phyloP scores from a whole-genome alignment of 1,140 invertebrate species.

The Gryon sp. region DNA sequence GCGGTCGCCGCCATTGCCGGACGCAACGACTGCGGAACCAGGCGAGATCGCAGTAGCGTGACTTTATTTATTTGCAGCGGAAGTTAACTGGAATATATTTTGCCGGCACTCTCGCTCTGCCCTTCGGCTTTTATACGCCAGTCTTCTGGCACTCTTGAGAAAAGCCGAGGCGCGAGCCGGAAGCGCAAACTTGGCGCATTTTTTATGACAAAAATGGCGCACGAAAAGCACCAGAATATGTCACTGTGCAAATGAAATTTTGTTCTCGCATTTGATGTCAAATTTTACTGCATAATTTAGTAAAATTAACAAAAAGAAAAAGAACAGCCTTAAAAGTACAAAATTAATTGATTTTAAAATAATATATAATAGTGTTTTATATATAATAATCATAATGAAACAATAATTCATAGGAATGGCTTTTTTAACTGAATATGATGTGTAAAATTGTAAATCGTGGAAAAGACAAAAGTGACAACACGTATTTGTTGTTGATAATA shows the following conservation, averaged over 20 bases:
- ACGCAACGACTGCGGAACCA: slow-evolving; percentile 65
- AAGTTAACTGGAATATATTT: slow-evolving; percentile 80
- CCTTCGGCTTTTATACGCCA: slow-evolving; percentile 44
- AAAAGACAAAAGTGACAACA: slow-evolving; percentile 46
- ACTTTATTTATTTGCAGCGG: slow-evolving; percentile 80
- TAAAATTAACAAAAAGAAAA: not conserved
- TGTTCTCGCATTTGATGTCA: slow-evolving; percentile 13
- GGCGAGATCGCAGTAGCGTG: slow-evolving; percentile 73
- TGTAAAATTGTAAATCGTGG: slow-evolving; percentile 36
- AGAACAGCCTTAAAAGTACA: not conserved
- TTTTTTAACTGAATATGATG: too few relatives aligned
- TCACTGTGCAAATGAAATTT: slow-evolving; percentile 8
- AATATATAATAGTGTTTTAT: too few relatives aligned
- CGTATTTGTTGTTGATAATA: slow-evolving; percentile 47
- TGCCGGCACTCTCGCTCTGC: slow-evolving; percentile 63
- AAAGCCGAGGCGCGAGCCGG: slow-evolving; percentile 75
- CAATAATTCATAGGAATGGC: too few relatives aligned
- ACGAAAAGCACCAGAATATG: slow-evolving; percentile 8
- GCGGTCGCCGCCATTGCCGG: slow-evolving; percentile 66
- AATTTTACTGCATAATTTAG: slow-evolving; percentile 10
- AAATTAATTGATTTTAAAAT: too few relatives aligned
- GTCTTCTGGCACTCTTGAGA: slow-evolving; percentile 68
- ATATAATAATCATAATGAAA: too few relatives aligned
- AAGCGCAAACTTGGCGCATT: slow-evolving; percentile 78
- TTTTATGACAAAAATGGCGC: slow-evolving; percentile 73